These are phyloP conservation scores for Gobio occitaniae DNA, from an alignment of 2,797 vertebrate species.

Conservation along the genomic window DNA sequence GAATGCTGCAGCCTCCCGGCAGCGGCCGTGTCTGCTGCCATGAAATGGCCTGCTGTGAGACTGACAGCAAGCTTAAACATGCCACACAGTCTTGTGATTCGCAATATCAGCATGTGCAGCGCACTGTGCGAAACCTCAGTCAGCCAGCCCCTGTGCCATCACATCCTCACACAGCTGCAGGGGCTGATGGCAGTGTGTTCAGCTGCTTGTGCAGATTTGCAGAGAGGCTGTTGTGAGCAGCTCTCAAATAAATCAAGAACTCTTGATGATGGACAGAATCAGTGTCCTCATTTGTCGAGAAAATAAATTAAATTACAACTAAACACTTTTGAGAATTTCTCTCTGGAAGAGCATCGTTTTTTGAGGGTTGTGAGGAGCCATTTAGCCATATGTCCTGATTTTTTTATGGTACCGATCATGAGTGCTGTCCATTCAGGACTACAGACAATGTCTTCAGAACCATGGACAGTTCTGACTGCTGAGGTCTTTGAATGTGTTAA, in stretches of 20 bases:
- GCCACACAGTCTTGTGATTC: conserved; percentile 22
- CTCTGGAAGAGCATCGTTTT: conserved; percentile 7
- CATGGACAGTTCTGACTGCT: not conserved
- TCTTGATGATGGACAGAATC: conserved; percentile 39
- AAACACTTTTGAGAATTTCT: conserved; percentile 6
- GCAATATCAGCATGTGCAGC: conserved; percentile 41
- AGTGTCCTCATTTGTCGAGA: conserved; percentile 15
- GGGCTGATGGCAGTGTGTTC: conserved; percentile 49
- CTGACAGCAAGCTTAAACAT: conserved; percentile 51
- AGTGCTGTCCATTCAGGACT: conserved; percentile 4
- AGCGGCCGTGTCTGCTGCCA: conserved; percentile 71
- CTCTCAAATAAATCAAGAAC: conserved; percentile 55
- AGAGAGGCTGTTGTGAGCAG: conserved; percentile 37
- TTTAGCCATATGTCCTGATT: not conserved
- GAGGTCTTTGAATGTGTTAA: not conserved
- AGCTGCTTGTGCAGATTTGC: conserved; percentile 49
- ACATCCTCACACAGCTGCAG: conserved; percentile 40
- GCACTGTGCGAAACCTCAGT: conserved; percentile 8
- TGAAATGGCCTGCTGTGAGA: conserved; percentile 46
- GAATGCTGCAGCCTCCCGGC: conserved; percentile 64
- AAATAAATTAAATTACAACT: not conserved
- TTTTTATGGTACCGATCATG: not conserved
- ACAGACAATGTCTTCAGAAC: not conserved
- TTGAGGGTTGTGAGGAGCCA: not conserved
- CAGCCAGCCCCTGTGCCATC: conserved; percentile 31